phyloP scores from a whole-genome alignment of 2,888 invertebrate species.

The Archips xylosteana region DNA sequence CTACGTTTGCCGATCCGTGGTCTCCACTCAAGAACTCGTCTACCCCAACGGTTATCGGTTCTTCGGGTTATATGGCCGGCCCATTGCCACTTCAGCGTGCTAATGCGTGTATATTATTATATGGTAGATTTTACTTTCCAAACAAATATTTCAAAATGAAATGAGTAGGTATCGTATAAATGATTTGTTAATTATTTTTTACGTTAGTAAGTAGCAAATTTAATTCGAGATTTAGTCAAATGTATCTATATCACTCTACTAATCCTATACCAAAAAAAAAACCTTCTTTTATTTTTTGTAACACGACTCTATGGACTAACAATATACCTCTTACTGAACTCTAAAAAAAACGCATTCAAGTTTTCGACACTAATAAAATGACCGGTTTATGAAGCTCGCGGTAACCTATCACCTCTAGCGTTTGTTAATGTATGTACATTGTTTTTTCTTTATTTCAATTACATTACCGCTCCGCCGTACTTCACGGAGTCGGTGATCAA shows the following conservation, averaged over 20 bases:
- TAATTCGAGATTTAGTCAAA: no score
- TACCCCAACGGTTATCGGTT: no score
- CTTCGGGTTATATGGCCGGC: no score
- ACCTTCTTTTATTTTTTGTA: neutral
- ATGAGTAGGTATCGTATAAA: neutral
- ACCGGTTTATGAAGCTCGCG: constrained; percentile 47
- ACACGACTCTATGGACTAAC: neutral
- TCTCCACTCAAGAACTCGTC: no score
- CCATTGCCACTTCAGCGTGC: no score
- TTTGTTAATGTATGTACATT: constrained; percentile 45
- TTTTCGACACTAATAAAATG: constrained; percentile 11
- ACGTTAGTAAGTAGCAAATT: no score
- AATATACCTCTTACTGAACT: neutral
- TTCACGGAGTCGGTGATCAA: constrained; percentile 10
- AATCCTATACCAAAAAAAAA: neutral
- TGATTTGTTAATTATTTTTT: no score
- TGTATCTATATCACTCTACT: neutral
- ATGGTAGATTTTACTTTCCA: no score
- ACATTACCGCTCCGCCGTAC: constrained; percentile 12
- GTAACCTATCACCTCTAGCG: constrained; percentile 56
- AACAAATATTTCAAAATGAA: no score
- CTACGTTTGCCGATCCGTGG: no score
- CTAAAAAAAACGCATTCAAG: constrained; percentile 14
- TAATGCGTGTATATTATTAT: no score
- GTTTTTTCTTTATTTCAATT: constrained; percentile 42